These are phyloP conservation scores for Pagetopsis macropterus DNA, from an alignment of 2,797 vertebrate species.

Conservation along the genomic window DNA sequence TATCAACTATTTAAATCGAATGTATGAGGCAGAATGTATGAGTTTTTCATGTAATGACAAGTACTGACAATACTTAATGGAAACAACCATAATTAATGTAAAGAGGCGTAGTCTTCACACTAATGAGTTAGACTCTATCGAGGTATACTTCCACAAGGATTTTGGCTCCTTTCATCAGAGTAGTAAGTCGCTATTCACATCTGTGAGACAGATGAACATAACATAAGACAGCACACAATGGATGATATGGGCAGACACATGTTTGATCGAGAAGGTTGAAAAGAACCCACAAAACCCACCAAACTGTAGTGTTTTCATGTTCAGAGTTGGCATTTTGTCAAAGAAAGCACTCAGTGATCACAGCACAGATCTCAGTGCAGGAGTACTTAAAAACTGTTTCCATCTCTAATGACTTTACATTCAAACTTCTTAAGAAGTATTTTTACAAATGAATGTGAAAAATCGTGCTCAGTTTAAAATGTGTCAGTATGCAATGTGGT, in stretches of 20 bases:
- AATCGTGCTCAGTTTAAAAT: neutral
- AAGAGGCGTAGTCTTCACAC: constrained; percentile 12
- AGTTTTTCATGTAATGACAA: neutral
- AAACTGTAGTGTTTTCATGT: constrained; percentile 46
- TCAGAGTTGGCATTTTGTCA: constrained; percentile 39
- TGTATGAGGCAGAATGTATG: neutral
- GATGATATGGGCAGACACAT: constrained; percentile 48
- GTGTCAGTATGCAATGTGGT: constrained; percentile 3
- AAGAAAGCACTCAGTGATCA: constrained; percentile 20
- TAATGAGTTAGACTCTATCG: constrained; percentile 4
- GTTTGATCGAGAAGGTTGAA: constrained; percentile 61
- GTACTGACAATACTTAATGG: neutral
- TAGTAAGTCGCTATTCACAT: constrained; percentile 38
- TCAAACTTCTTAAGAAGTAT: neutral
- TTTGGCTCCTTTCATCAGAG: constrained; percentile 43
- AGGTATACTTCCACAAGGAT: constrained; percentile 15
- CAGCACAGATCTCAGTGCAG: constrained; percentile 2
- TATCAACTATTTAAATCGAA: neutral
- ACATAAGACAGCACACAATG: constrained; percentile 52
- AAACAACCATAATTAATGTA: neutral
- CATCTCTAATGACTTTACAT: neutral
- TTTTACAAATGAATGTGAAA: constrained; percentile 8
- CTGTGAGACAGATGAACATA: constrained; percentile 64
- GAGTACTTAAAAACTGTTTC: neutral
- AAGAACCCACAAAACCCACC: constrained; percentile 56